Base-by-base conservation (phyloP, 2,113 vertebrate genomes). In the Vicugna pacos region DNA sequence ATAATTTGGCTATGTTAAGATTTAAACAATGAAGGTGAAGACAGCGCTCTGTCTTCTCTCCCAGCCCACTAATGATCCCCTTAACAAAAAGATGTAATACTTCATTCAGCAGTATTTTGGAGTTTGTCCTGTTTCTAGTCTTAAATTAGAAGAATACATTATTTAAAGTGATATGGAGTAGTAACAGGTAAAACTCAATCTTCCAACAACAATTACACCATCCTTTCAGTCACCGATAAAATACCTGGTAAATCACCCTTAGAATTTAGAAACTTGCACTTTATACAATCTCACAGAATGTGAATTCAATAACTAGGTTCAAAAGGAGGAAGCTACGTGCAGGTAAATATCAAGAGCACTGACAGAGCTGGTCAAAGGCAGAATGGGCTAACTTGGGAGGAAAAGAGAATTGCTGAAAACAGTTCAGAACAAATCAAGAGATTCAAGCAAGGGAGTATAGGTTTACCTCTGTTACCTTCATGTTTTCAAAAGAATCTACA, bases 351-450 rank as follows among this genome's bases (percentile, higher is more conserved):
- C 38, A 89, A 92, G 20, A 97, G 89, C 26, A 58, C 22, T 67
- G 79, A 89, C 5, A 76, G 15, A 92, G 24, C 9, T 87, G 65
- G 35, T 92, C 50, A 67, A 96, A 94, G 54, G 73, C 58, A 52
- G 15, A 94, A 81, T 15, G 14, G 48, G 28, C 32, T 81, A 32
- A 38, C 52, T 60, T 42, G 54, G 73, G 50, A 95, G 89, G n/a
- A 92, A 96, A n/a, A 77, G 56, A 65, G 15, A 67, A 89, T 50
- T 85, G 6, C 73, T 91, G 22, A 83, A 54, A 24, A 46, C 4
- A 85, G 48, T 38, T 69, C 58, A 95, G 52, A 92, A 91, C 30
- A 96, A 65, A 92, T 65, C 28, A 94, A 96, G 24, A 90, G 48
- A 60, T 38, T 88, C 20, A 85, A 60, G 35, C 38, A 91, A 83